A percentile compares a stretch with the other conserved stretches of the same genome.
phyloP scores from a whole-genome alignment of 1,140 invertebrate genomes.

The Coptotermes formosanus region DNA sequence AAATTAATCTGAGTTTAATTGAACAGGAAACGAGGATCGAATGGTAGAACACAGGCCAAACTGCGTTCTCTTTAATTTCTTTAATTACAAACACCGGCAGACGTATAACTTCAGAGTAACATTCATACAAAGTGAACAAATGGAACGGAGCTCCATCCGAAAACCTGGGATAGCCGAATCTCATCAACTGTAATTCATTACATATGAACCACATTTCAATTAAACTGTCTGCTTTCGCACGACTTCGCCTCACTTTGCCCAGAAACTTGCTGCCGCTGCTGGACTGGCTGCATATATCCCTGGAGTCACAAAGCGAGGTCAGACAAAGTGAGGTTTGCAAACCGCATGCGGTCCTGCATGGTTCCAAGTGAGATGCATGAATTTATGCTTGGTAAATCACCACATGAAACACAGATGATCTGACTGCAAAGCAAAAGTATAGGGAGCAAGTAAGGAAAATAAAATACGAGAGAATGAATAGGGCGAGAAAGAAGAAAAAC shows the following conservation, averaged over 20 bases:
- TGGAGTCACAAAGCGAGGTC: neutral
- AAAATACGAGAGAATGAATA: no score
- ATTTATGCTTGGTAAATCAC: no score
- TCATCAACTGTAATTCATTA: neutral
- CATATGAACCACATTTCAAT: neutral
- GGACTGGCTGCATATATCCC: neutral
- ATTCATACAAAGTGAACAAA: neutral
- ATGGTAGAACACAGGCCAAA: no score
- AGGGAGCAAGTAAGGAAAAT: no score
- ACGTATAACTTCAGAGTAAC: neutral
- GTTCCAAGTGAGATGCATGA: no score
- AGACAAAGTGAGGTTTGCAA: no score
- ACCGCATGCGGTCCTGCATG: no score
- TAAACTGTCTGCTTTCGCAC: neutral
- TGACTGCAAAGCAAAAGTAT: no score
- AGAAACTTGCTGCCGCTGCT: neutral
- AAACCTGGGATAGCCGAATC: neutral
- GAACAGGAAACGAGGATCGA: no score
- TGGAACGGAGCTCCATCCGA: neutral
- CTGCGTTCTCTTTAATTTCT: neutral
- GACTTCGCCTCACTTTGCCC: neutral
- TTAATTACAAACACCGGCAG: neutral
- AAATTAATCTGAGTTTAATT: no score
- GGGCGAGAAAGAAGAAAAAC: no score
- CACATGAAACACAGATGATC: no score